phyloP scores from a whole-genome alignment of 1,140 invertebrate genomes.

The Lordiphosa stackelbergi region DNA sequence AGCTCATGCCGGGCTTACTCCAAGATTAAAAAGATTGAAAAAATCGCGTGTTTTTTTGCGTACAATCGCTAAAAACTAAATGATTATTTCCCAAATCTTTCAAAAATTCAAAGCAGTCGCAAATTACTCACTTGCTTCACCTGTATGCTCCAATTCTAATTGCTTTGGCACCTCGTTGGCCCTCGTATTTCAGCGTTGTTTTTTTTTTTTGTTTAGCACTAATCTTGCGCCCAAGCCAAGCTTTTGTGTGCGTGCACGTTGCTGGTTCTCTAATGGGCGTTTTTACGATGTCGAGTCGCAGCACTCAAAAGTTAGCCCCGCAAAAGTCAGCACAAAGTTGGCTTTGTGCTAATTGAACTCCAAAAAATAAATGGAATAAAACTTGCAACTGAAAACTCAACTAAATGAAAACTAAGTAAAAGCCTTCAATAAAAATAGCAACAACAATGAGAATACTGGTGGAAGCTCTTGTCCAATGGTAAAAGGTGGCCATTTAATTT shows the following conservation, averaged over 20 bases:
- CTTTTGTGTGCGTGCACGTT: slow-evolving; percentile 15
- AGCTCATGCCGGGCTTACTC: no score
- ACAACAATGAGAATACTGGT: slow-evolving; percentile 4
- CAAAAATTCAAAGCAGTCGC: slow-evolving; percentile 17
- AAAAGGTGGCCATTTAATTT: slow-evolving; percentile 62
- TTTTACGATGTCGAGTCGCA: slow-evolving; percentile 65
- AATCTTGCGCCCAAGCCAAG: neutral
- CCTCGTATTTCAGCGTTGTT: neutral
- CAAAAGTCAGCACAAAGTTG: slow-evolving; percentile 24
- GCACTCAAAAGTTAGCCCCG: slow-evolving; percentile 50
- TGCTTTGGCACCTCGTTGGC: slow-evolving; percentile 44
- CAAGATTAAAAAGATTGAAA: no score
- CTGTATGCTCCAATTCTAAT: slow-evolving; percentile 31
- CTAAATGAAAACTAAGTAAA: slow-evolving; percentile 64
- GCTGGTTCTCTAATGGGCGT: slow-evolving; percentile 42
- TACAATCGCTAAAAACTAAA: no score
- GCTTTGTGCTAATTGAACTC: slow-evolving; percentile 67
- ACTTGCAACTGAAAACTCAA: slow-evolving; percentile 34
- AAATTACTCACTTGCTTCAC: slow-evolving; percentile 22
- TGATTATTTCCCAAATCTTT: slow-evolving; percentile 24
- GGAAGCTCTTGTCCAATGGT: slow-evolving; percentile 16
- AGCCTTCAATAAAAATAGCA: slow-evolving; percentile 48
- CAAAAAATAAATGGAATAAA: slow-evolving; percentile 22
- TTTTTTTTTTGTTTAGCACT: neutral
- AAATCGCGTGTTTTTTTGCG: no score